phyloP scores from a whole-genome alignment of 1,140 invertebrate species.

The Diorhabda elongata region DNA sequence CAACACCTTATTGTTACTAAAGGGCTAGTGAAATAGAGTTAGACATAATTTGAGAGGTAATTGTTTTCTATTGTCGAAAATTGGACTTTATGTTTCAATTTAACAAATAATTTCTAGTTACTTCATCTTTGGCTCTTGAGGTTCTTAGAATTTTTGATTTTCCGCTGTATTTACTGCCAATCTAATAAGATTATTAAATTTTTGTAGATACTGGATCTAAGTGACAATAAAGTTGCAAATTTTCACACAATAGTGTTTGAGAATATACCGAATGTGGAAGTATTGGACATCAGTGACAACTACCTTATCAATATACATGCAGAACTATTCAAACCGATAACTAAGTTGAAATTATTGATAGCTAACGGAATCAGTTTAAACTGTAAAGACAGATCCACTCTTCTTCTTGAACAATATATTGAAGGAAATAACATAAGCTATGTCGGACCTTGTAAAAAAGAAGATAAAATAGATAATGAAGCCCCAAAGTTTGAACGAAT shows the following conservation, averaged over 20 bases:
- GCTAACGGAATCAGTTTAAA: background rate
- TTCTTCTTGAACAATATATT: background rate
- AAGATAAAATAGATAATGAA: background rate
- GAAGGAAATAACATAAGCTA: background rate
- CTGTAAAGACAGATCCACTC: background rate
- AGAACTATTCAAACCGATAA: background rate
- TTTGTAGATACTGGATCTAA: background rate
- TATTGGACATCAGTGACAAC: background rate
- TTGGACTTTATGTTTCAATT: no score
- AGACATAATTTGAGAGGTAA: no score
- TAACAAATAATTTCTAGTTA: no score
- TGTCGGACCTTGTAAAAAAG: background rate
- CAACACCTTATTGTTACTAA: no score
- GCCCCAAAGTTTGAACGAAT: background rate
- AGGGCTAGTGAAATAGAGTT: no score
- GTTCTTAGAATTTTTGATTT: no score
- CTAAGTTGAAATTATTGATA: background rate
- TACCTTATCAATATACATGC: background rate
- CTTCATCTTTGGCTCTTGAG: no score
- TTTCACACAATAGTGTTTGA: background rate
- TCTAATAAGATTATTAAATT: background rate
- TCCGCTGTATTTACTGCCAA: no score
- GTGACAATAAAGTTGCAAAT: background rate
- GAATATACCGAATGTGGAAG: background rate
- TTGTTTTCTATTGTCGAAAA: no score